These are phyloP conservation scores for Alca torda DNA, from an alignment of 2,797 vertebrate species.

Conservation along the genomic window DNA sequence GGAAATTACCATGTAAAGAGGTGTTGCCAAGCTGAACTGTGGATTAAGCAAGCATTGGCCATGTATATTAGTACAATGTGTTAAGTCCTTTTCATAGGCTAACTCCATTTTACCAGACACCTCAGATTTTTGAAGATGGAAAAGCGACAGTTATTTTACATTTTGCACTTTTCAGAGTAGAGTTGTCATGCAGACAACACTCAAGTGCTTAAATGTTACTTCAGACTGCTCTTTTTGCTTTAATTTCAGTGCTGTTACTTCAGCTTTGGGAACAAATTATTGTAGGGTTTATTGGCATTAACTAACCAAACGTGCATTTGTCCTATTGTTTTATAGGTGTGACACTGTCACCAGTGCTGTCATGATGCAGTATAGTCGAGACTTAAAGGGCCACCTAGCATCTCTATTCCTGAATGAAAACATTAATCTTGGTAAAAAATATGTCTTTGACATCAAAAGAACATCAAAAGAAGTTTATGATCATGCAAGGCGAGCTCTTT, in stretches of 20 bases:
- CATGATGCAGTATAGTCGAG: constrained; percentile 99
- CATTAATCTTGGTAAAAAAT: constrained; percentile 97
- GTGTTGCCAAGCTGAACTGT: neutral
- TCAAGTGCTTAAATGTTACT: neutral
- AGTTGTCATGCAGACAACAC: neutral
- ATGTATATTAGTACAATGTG: neutral
- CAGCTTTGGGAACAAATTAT: neutral
- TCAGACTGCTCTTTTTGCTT: neutral
- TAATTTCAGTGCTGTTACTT: neutral
- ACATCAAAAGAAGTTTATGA: constrained; percentile 98
- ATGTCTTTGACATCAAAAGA: constrained; percentile 95
- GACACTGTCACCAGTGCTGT: constrained; percentile 96
- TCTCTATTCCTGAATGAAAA: constrained; percentile 98
- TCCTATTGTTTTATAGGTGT: constrained; percentile 77
- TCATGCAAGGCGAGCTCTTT: constrained; percentile 90
- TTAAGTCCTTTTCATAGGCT: neutral
- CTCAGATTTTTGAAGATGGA: neutral
- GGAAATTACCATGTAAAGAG: neutral
- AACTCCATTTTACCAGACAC: neutral
- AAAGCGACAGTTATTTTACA: too few species aligned
- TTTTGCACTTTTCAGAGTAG: neutral
- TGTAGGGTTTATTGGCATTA: neutral
- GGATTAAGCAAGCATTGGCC: neutral
- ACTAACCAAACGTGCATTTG: neutral
- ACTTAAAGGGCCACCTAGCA: constrained; percentile 96